phyloP scores from a whole-genome alignment of 2,113 vertebrate genomes.

The Tupaia tana region DNA sequence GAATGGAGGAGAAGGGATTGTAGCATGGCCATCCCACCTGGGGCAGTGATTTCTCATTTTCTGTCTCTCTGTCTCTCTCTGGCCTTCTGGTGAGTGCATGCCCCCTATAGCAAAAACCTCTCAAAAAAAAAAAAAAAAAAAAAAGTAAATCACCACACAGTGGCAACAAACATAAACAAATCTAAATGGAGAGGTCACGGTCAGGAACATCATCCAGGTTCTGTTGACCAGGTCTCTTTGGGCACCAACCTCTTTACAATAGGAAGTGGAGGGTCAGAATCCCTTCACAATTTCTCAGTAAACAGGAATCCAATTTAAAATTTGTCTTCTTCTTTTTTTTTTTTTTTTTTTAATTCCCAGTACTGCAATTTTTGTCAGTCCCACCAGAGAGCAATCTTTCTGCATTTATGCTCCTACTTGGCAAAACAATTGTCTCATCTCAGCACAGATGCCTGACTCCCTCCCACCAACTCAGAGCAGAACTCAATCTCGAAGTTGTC shows the following conservation, averaged over 20 bases:
- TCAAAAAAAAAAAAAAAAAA: background rate
- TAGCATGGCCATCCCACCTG: too few relatives aligned
- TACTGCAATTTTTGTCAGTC: conserved; percentile 60
- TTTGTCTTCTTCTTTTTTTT: conserved; percentile 21
- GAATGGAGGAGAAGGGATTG: too few relatives aligned
- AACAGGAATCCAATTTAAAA: background rate
- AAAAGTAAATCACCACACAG: background rate
- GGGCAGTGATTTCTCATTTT: too few relatives aligned
- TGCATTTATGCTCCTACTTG: conserved; percentile 21
- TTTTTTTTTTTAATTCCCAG: conserved; percentile 21
- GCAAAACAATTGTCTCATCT: background rate
- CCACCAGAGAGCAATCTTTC: conserved; percentile 80
- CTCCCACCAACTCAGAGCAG: background rate
- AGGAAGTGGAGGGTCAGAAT: background rate
- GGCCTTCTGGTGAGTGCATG: too few relatives aligned
- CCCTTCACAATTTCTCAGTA: background rate
- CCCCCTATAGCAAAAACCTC: too few relatives aligned
- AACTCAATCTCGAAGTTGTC: background rate
- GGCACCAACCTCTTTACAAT: background rate
- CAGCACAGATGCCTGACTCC: background rate
- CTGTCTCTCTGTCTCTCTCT: too few relatives aligned
- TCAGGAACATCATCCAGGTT: background rate
- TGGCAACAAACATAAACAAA: background rate
- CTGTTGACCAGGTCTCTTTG: background rate
- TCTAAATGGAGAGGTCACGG: background rate